Evolutionary conservation across 2,113 vertebrate species (phyloP), one percentile per base, ranked within the genome.

Genomic region (Melanotaenia duboulayi): DNA sequence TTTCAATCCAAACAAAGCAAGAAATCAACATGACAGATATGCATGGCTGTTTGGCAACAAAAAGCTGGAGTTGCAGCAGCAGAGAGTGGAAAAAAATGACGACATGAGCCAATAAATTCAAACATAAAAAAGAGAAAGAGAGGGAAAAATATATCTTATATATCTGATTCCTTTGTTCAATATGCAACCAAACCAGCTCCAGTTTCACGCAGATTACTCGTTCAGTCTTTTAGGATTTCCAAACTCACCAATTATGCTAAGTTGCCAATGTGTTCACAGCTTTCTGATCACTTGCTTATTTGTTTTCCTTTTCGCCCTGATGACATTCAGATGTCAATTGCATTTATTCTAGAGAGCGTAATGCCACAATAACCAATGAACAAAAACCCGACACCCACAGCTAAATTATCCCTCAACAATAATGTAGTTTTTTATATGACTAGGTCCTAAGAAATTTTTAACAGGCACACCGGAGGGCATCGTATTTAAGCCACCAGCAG

Each of bases 401-500:
- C 19, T 49, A 11, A 72, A 35, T 22, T 0, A 74, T 60, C 56
- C 55, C 52, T 23, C 12, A 50, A 71, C 32, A 72, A 23, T n/a
- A 12, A 59, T 22, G 17, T 16, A 8, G 19, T 35, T 37, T 37
- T 68, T 69, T 51, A 46, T 7, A 60, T 32, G 49, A 5, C 22
- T 3, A 0, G 14, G 32, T 55, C 46, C 54, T 49, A 23, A 39
- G 54, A 40, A 2, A 49, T 12, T 10, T 42, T 17, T 65, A 71
- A 77, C 50, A 62, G 46, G 59, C 25, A n/a, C 68, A 25, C 67
- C 17, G 16, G 35, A 40, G 40, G 80, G 63, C 50, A 37, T 65
- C 78, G 64, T 71, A 40, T 77, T 40, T 11, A 67, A 74, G 81
- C 59, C 10, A 12, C 25, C 61, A 11, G 37, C 58, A 74, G 65